These are phyloP conservation scores for Heliocidaris erythrogramma DNA, from an alignment of 35 echinoderm and acorn worm species.

Conservation along the genomic window DNA sequence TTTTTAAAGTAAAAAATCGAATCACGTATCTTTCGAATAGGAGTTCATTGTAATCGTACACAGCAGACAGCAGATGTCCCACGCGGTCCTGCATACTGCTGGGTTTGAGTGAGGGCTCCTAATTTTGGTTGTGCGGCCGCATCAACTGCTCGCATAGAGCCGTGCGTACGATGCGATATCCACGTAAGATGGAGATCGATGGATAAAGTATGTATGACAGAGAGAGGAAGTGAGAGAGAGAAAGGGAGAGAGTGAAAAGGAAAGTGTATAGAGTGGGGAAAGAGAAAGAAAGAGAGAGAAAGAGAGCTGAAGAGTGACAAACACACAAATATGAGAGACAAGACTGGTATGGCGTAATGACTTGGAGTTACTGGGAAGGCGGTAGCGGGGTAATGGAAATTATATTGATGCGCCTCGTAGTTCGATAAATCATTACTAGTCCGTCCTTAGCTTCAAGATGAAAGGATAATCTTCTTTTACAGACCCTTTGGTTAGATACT, in stretches of 20 bases:
- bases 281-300: background rate
- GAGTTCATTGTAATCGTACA: too few relatives aligned
- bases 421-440: slow-evolving; percentile 20
- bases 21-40: too few relatives aligned
- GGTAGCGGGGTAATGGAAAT: background rate
- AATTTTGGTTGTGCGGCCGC: too few relatives aligned
- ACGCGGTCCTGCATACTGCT: too few relatives aligned
- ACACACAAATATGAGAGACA: background rate
- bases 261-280: background rate
- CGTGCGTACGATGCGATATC: too few relatives aligned
- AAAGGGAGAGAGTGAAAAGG: too few relatives aligned
- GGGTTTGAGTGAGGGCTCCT: too few relatives aligned
- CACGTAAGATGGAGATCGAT: background rate
- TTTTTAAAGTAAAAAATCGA: too few relatives aligned
- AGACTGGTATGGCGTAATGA: background rate
- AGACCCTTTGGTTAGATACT: background rate
- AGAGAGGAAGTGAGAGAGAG: background rate
- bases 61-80: too few relatives aligned
- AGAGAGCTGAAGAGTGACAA: background rate
- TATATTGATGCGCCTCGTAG: slow-evolving; percentile 10
- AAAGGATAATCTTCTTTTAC: background rate
- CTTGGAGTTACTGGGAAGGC: background rate
- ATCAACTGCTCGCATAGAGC: too few relatives aligned
- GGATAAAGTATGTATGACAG: background rate
- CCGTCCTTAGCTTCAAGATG: background rate